Conservation (phyloP, 2,888 invertebrate species). For the Coenonympha glycerion region DNA sequence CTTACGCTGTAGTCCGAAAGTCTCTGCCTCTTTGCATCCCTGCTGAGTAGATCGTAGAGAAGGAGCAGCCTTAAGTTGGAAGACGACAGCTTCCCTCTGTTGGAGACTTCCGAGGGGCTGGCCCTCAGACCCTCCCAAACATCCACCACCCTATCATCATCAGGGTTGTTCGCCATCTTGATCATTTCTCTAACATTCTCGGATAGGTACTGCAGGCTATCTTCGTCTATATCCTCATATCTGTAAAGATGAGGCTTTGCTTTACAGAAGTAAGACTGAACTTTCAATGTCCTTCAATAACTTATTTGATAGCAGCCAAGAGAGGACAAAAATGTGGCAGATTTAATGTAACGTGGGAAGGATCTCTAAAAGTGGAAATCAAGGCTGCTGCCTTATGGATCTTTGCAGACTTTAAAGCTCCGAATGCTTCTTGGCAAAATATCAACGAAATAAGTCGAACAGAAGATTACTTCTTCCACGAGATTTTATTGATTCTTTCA, state of each 20-base stretch:
- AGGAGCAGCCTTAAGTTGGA: slow-evolving; percentile 77
- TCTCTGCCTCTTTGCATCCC: slow-evolving; percentile 79
- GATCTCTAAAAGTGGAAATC: too few relatives aligned
- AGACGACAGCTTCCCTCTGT: slow-evolving; percentile 74
- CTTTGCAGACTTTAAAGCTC: too few relatives aligned
- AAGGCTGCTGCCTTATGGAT: too few relatives aligned
- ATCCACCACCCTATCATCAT: slow-evolving; percentile 55
- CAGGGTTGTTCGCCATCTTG: slow-evolving; percentile 54
- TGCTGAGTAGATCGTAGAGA: slow-evolving; percentile 79
- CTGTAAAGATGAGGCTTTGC: neutral
- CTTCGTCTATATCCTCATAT: slow-evolving; percentile 51
- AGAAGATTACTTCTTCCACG: too few relatives aligned
- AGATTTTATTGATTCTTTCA: too few relatives aligned
- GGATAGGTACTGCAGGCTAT: slow-evolving; percentile 63
- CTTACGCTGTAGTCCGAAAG: slow-evolving; percentile 78
- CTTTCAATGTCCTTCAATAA: too few relatives aligned
- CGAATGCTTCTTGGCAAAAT: too few relatives aligned
- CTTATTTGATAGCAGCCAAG: too few relatives aligned
- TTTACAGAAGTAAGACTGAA: too few relatives aligned
- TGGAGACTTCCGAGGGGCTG: slow-evolving; percentile 46
- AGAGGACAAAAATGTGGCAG: too few relatives aligned
- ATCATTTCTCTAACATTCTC: slow-evolving; percentile 62
- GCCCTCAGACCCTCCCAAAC: slow-evolving; percentile 55
- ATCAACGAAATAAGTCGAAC: too few relatives aligned
- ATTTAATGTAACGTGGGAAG: too few relatives aligned